These are phyloP conservation scores for Oedothorax gibbosus DNA, from an alignment of 1,140 invertebrate genomes.

Conservation along the genomic window DNA sequence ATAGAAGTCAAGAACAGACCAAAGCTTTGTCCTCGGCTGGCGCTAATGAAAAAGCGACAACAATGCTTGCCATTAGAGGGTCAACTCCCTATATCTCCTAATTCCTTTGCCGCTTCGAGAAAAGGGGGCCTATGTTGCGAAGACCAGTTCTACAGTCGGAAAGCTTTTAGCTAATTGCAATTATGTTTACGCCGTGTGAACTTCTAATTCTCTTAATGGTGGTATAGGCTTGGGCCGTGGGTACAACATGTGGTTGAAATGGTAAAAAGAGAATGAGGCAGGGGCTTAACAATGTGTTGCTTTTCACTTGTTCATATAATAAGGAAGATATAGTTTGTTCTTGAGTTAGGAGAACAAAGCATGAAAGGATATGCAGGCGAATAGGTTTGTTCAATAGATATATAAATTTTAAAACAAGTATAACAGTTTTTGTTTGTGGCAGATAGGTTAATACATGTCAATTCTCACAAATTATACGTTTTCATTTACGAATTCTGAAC, in stretches of 20 bases:
- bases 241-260: neutral
- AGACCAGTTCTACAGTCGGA: conserved; percentile 12
- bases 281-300: too few species aligned
- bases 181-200: conserved; percentile 35
- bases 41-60: conserved; percentile 35
- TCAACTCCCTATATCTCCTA: neutral
- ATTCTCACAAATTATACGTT: too few species aligned
- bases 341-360: too few species aligned
- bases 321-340: too few species aligned
- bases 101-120: conserved; percentile 15
- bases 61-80: conserved; percentile 31
- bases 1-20: conserved; percentile 22
- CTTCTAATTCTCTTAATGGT: conserved; percentile 48
- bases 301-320: too few species aligned
- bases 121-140: conserved; percentile 39
- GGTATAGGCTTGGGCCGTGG: neutral
- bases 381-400: too few species aligned
- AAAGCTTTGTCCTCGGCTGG: neutral
- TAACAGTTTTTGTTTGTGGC: too few species aligned
- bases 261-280: too few species aligned
- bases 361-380: too few species aligned
- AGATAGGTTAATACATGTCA: too few species aligned
- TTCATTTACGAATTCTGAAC: too few species aligned
- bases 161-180: conserved; percentile 59
- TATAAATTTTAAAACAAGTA: too few species aligned